These are phyloP conservation scores for Perdita meconis DNA, from an alignment of 2,888 invertebrate species.

Conservation along the genomic window DNA sequence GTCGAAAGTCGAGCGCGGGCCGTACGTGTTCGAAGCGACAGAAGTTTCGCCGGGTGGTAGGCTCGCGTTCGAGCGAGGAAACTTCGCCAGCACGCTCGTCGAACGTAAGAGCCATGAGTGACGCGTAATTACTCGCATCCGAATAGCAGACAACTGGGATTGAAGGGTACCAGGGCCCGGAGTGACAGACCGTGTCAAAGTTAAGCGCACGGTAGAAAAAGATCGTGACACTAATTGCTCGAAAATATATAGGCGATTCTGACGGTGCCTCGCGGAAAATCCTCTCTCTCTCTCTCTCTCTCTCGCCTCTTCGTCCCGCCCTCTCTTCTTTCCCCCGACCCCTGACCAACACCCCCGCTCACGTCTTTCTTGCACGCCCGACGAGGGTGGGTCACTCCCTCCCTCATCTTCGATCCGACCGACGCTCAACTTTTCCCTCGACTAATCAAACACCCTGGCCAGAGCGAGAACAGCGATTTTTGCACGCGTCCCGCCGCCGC, in stretches of 20 bases:
- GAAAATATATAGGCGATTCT: conserved; percentile 67
- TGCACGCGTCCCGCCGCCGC: background rate
- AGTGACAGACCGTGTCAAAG: conserved; percentile 74
- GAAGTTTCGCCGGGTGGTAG: conserved; percentile 61
- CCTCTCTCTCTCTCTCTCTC: conserved; percentile 43
- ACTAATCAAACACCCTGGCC: conserved; percentile 16
- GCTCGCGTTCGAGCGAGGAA: conserved; percentile 66
- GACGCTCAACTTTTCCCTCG: background rate
- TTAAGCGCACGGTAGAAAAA: conserved; percentile 71
- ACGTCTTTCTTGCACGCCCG: conserved; percentile 2
- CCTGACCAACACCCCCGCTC: background rate
- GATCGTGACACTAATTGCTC: conserved; percentile 75
- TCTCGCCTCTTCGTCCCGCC: conserved; percentile 28
- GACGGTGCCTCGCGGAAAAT: conserved; percentile 61
- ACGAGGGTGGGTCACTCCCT: conserved; percentile 30
- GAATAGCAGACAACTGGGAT: conserved; percentile 74
- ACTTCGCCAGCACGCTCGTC: conserved; percentile 71
- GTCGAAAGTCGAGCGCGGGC: conserved; percentile 37
- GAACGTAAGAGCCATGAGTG: conserved; percentile 74
- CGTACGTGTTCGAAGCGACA: conserved; percentile 56
- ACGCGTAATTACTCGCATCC: conserved; percentile 76
- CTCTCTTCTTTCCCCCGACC: background rate
- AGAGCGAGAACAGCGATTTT: conserved; percentile 7
- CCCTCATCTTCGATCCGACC: conserved; percentile 27
- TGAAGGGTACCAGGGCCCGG: conserved; percentile 71